Percentiles rank a stretch among this genome's conserved stretches.
Evolutionary conservation across 2,797 vertebrate genomes (phyloP).

Genomic region (Aphelocoma californica): DNA sequence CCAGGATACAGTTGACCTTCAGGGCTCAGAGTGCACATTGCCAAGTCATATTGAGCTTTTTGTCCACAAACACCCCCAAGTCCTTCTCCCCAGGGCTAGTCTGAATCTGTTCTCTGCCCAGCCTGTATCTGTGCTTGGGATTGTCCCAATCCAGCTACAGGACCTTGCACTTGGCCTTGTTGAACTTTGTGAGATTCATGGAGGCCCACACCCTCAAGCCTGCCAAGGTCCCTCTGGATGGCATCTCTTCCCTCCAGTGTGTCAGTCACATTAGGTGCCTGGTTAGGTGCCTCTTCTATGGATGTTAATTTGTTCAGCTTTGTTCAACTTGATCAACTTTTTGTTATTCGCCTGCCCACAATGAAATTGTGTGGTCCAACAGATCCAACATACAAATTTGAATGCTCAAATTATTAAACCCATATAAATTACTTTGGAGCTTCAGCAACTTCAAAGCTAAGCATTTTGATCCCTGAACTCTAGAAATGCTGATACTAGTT

Average conservation of each 20-base stretch:
- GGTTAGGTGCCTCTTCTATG: not conserved
- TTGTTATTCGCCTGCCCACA: not conserved
- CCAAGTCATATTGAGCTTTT: not conserved
- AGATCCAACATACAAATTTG: not conserved
- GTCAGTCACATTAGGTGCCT: not conserved
- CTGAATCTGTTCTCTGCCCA: not conserved
- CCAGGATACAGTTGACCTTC: not conserved
- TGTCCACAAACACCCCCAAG: not conserved
- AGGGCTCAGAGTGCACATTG: too few relatives aligned
- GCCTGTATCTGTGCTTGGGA: not conserved
- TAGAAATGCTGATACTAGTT: not conserved
- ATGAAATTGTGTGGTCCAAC: not conserved
- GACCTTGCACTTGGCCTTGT: not conserved
- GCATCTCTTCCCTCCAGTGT: rapidly evolving
- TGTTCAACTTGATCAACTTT: not conserved
- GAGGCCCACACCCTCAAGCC: not conserved
- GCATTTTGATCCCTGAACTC: not conserved
- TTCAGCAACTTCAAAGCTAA: not conserved
- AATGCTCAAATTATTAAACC: not conserved
- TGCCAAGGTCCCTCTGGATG: not conserved
- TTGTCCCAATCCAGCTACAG: not conserved
- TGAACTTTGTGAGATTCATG: not conserved
- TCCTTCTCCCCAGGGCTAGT: not conserved
- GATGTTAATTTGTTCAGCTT: not conserved
- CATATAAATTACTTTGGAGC: not conserved